A percentile compares a stretch with the other conserved stretches of the same genome.
Conservation (phyloP, 2,888 invertebrate genomes). For the Stenurella melanura region DNA sequence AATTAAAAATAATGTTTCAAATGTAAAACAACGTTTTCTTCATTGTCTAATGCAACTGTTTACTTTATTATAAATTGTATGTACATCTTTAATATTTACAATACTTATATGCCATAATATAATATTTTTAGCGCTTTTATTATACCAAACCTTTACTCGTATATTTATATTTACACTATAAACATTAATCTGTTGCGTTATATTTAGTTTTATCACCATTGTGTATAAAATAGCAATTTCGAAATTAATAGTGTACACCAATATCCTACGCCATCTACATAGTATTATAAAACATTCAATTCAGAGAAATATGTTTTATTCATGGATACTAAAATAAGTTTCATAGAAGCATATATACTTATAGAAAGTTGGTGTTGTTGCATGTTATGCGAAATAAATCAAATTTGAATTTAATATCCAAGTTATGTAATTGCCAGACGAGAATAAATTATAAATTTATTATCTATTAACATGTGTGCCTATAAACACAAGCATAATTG, state of each 20-base stretch:
- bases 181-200: background rate
- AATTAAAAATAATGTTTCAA: no score
- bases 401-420: conserved; percentile 14
- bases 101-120: background rate
- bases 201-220: conserved; percentile 5
- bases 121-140: conserved; percentile 3
- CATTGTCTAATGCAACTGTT: no score
- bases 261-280: background rate
- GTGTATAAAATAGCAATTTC: conserved; percentile 4
- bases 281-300: background rate
- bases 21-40: no score
- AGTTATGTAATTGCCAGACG: conserved; percentile 15
- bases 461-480: background rate
- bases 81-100: background rate
- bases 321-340: conserved; percentile 1
- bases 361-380: conserved; percentile 13
- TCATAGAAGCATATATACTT: background rate
- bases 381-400: background rate
- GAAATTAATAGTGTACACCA: conserved; percentile 10
- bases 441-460: background rate
- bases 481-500: background rate
- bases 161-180: background rate
- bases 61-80: background rate
- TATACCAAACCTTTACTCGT: background rate
- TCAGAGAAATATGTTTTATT: conserved; percentile 14